Evolutionary conservation across 2,888 invertebrate genomes (phyloP).

Genomic region (Rhorus exstirpatorius): DNA sequence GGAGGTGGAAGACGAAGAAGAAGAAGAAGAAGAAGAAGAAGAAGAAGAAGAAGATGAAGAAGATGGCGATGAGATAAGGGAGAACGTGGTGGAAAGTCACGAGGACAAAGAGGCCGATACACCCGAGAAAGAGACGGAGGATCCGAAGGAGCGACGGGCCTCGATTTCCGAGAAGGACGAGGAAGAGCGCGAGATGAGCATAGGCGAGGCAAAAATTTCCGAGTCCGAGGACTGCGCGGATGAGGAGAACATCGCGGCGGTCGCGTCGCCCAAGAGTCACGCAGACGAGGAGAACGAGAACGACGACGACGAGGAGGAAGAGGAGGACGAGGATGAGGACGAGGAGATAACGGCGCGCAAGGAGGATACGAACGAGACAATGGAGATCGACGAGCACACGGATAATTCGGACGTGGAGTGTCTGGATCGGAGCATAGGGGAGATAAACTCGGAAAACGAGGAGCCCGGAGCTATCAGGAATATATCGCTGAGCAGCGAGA

Average conservation of each 20-base stretch:
- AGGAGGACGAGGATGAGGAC: slow-evolving; percentile 32
- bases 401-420: slow-evolving; percentile 84
- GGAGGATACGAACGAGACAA: slow-evolving; percentile 72
- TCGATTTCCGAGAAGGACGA: slow-evolving; percentile 48
- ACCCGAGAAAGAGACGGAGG: slow-evolving; percentile 72
- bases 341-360: slow-evolving; percentile 74
- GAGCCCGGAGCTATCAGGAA: slow-evolving; percentile 82
- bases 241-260: slow-evolving; percentile 87
- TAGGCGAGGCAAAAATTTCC: slow-evolving; percentile 72
- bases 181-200: slow-evolving; percentile 23
- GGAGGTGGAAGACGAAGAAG: slow-evolving; percentile 77
- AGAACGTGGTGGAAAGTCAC: slow-evolving; percentile 69
- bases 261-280: slow-evolving; percentile 79
- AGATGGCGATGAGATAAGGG: slow-evolving; percentile 71
- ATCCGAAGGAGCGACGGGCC: slow-evolving; percentile 74
- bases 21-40: slow-evolving; percentile 73
- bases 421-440: slow-evolving; percentile 80
- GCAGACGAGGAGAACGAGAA: slow-evolving; percentile 61
- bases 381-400: slow-evolving; percentile 82
- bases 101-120: slow-evolving; percentile 72
- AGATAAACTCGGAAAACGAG: slow-evolving; percentile 73
- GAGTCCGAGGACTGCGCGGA: slow-evolving; percentile 84
- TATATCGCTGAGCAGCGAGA: slow-evolving; percentile 70
- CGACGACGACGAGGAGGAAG: slow-evolving; percentile 69
- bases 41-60: slow-evolving; percentile 73